Base-by-base conservation (phyloP, 2,797 vertebrate species). In the Pristis pectinata region DNA sequence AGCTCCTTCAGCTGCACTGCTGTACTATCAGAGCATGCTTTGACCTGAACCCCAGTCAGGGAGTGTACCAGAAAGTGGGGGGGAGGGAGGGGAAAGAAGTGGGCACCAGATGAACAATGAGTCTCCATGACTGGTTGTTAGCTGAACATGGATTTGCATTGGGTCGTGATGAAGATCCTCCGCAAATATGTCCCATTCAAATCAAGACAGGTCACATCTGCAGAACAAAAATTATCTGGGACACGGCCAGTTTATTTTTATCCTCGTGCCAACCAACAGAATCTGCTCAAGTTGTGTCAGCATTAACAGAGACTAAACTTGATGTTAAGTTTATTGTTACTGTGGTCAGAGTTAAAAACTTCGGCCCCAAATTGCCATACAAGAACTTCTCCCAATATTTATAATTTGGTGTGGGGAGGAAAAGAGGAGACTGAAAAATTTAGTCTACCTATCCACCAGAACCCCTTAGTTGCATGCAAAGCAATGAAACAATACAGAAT, bases 221-320 rank as follows among this genome's bases (percentile, higher is more conserved):
- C 59, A 67, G 87, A 22, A 10, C 0, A 41, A n/a, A 91, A 91
- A 89, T 89, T n/a, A 91, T 2, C 59, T 91, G 87, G 87, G n/a
- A 61, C 87, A 41, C 56, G 64, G 59, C 56, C 59, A 91, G 56
- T 22, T 91, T 64, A 89, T 91, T 91, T 91, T 91, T 37, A 91
- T 64, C 87, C 61, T 91, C 0, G 41, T 64, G 87, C 15, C 87
- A 37, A 59, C 59, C 17, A 37, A 9, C n/a, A 17, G n/a, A 91
- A 91, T 64, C 87, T 91, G n/a, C 34, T 85, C 44, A 53, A 83
- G 87, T 19, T 64, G 37, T 67, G 59, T 37, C 59, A 91, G n/a
- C 37, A 91, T 41, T 67, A 24, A n/a, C 22, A n/a, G 19, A 91
- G 13, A n/a, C 17, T 19, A 37, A 67, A 37, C 59, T 9, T 24